Base-by-base conservation (phyloP, 2,888 invertebrate genomes). In the Iselma pallidipennis region DNA sequence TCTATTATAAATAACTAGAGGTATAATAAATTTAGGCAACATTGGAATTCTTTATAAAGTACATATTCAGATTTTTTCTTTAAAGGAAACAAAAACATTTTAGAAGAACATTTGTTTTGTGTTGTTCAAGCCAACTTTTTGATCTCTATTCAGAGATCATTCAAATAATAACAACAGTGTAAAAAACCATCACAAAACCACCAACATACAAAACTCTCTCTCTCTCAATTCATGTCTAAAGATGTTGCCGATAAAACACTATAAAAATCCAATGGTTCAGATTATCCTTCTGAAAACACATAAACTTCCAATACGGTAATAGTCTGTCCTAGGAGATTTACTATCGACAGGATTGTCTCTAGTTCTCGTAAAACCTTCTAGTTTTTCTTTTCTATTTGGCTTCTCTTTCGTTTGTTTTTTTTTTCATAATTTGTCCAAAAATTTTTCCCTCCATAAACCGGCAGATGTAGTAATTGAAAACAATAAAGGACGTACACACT, bases 1-100 rank as follows among this genome's bases (percentile, higher is more conserved):
- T 28, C 16, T 29, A 37, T 50, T 55, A 45, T 50, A 55, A 55
- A 50, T 55, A 57, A 57, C 50, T 31, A 57, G 49, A 62, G 62
- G 62, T 62, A 62, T 31, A 50, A 59, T 29, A 52, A 57, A 31
- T 16, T 37, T 14, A 16, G 0, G 10, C 37, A 1, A 6, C 5
- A 16, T 37, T 37, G 16, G 16, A 4, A 14, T 37, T 37, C 6
- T 14, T 37, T 37, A 37, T 14, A 33, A 33, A 16, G 6, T 37
- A 37, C 16, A 37, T 7, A 9, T 16, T 16, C 1, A 33, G 14
- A 3, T 16, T 7, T 16, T 2, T 37, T 16, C n/a, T 31, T 10
- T 31, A 12, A n/a, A 2, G 31, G n/a, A 31, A 31, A 31, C 14
- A 29, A 12, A n/a, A n/a, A n/a, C n/a, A n/a, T n/a, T n/a, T n/a